These are phyloP conservation scores for Hozukius guyotensis DNA, from an alignment of 2,797 vertebrate genomes.

Conservation along the genomic window DNA sequence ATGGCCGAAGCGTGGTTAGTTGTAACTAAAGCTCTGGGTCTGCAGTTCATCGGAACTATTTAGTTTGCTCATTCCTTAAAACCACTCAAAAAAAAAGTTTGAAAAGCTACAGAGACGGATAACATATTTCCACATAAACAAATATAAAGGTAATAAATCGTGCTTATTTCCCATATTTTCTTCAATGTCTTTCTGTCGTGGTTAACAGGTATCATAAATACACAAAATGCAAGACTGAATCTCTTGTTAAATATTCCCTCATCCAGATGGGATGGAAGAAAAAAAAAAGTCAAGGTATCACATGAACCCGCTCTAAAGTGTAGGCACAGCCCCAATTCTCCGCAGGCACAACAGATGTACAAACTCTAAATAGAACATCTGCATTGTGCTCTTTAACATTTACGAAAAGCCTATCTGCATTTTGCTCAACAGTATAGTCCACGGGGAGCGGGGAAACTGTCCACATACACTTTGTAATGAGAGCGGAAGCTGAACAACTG, in stretches of 20 bases:
- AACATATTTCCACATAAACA: background rate
- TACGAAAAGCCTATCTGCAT: conserved; percentile 37
- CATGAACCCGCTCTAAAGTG: conserved; percentile 11
- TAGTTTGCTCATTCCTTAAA: conserved; percentile 18
- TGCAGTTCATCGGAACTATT: conserved; percentile 25
- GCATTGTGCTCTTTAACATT: conserved; percentile 42
- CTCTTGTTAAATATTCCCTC: conserved; percentile 4
- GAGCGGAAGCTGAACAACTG: conserved; percentile 36
- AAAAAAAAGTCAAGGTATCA: conserved; percentile 18
- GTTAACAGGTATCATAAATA: conserved; percentile 1
- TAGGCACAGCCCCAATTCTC: conserved; percentile 29
- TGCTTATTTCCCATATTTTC: background rate
- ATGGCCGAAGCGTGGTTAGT: conserved; percentile 22
- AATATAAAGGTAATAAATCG: background rate
- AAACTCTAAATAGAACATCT: conserved; percentile 43
- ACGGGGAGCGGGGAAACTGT: conserved; percentile 14
- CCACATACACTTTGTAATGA: conserved; percentile 8
- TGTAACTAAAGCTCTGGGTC: conserved; percentile 33
- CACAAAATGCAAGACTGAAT: background rate
- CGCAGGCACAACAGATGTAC: conserved; percentile 37
- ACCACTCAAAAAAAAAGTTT: background rate
- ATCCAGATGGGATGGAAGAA: conserved; percentile 3
- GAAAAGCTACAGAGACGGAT: background rate
- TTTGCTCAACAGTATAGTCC: conserved; percentile 22
- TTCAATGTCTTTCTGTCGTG: background rate